Evolutionary conservation across 2,797 vertebrate species (phyloP), one percentile per base, ranked within the genome.

Genomic region (Pogonophryne albipinna): DNA sequence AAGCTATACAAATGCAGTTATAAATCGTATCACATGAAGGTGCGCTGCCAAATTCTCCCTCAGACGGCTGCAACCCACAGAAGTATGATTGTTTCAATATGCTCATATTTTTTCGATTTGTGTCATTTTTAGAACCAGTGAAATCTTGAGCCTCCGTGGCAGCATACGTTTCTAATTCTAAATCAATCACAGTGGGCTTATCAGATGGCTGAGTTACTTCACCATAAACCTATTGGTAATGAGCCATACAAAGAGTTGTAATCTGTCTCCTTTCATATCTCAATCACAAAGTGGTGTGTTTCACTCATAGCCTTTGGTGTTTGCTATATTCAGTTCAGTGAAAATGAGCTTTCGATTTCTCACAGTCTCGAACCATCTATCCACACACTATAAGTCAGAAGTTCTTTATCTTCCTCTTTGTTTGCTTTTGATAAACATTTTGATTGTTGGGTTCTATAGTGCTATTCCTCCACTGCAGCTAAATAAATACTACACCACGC

Each of bases 51-150:
- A 88, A 76, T 89, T 91, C 82, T 89, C 84, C 64, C 78, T 89
- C 79, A 80, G 82, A 87, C 45, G 55, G 77, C 85, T 83, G 83
- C 49, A 78, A 76, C 81, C 62, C 44, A 71, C 85, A 55, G 64
- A 86, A 83, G 80, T 84, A 62, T 93, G 91, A 95, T 94, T 86
- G 88, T 82, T 95, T 95, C 94, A 95, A 77, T 89, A 90, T 95
- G 94, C 82, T 91, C 83, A 51, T 68, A 62, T 71, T 86, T 77
- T 66, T 74, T 68, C 60, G 41, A 74, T 19, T 23, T 53, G 78
- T 73, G 76, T 86, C 84, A 88, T 84, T 83, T 91, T 78, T 17
- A 71, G 85, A 85, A 76, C 13, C 61, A 60, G 65, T 16, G 51
- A 87, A 71, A 87, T 87, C 71, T 71, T 0, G 5, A 57, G 77